These are phyloP conservation scores for Tinea pellionella DNA, from an alignment of 2,888 invertebrate species.

Conservation along the genomic window DNA sequence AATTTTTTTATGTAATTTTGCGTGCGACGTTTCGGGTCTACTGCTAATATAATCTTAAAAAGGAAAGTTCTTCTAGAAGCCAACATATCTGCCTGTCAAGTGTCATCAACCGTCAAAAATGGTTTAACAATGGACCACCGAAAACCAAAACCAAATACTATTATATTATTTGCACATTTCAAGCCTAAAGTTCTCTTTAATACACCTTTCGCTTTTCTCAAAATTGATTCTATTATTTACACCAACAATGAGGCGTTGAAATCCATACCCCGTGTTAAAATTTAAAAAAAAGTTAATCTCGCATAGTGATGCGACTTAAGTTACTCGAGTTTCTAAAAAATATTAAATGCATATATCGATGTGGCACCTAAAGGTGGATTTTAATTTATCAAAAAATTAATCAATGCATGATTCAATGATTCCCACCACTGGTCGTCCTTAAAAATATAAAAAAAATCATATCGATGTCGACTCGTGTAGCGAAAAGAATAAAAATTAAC, in stretches of 20 bases:
- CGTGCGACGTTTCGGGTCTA: too few relatives aligned
- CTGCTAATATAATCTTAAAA: background rate
- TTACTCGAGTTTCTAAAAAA: too few relatives aligned
- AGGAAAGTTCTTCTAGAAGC: background rate
- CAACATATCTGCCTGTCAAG: background rate
- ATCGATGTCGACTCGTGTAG: too few relatives aligned
- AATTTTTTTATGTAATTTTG: too few relatives aligned
- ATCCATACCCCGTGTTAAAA: constrained; percentile 41
- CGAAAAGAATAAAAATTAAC: too few relatives aligned
- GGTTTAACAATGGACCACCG: background rate
- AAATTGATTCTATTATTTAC: constrained; percentile 21
- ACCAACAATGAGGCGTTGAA: constrained; percentile 64
- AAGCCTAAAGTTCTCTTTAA: background rate
- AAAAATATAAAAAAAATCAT: too few relatives aligned
- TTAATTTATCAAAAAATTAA: too few relatives aligned
- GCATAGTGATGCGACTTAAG: background rate
- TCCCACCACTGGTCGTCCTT: too few relatives aligned
- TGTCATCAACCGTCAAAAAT: constrained; percentile 2
- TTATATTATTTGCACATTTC: constrained; percentile 6
- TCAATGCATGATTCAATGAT: too few relatives aligned
- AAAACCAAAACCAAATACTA: background rate
- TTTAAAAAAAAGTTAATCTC: background rate
- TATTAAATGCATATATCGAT: too few relatives aligned
- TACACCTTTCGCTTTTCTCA: constrained; percentile 8
- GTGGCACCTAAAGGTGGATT: too few relatives aligned